phyloP scores from a whole-genome alignment of 2,113 vertebrate genomes.

The Numida meleagris region DNA sequence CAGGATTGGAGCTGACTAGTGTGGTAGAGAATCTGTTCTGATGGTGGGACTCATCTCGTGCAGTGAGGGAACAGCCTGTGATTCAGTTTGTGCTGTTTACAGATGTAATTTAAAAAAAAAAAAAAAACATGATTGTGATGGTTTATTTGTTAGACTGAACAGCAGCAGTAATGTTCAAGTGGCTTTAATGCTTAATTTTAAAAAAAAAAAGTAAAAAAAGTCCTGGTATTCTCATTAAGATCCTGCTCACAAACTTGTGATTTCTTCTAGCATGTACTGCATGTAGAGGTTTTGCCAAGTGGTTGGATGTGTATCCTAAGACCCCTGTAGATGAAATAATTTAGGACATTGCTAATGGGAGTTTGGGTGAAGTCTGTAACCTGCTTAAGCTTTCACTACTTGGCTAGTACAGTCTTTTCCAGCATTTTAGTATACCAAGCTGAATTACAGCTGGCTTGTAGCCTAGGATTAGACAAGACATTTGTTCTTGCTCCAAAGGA shows the following conservation, averaged over 20 bases:
- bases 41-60: background rate
- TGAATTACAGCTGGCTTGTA: background rate
- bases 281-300: background rate
- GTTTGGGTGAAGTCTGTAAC: slow-evolving; percentile 6
- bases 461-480: background rate
- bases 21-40: background rate
- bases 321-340: background rate
- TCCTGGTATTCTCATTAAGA: background rate
- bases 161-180: background rate
- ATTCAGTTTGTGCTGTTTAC: background rate
- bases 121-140: background rate
- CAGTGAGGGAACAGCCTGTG: background rate
- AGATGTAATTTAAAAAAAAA: background rate
- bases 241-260: background rate
- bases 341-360: background rate
- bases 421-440: background rate
- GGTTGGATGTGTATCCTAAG: background rate
- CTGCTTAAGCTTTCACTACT: background rate
- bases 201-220: background rate
- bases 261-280: background rate
- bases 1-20: background rate
- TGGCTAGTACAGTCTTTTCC: background rate
- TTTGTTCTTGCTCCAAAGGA: background rate
- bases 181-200: background rate
- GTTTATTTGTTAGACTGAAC: background rate